A percentile compares a stretch with the other conserved stretches of the same genome.
These are phyloP conservation scores for Anomalospiza imberbis DNA, from an alignment of 2,797 vertebrate species.

Conservation along the genomic window DNA sequence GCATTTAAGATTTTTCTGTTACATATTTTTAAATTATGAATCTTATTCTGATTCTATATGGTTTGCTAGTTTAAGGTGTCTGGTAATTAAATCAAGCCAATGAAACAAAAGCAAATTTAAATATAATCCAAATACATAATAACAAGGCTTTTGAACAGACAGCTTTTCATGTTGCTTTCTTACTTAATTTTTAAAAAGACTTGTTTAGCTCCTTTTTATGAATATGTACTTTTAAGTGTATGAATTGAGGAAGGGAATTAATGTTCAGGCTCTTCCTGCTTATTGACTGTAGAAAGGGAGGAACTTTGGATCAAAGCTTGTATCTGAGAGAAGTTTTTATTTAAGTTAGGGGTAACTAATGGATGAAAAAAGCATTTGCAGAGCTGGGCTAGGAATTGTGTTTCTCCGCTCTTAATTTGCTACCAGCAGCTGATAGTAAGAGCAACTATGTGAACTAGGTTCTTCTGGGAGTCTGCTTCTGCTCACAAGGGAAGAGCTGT, in stretches of 20 bases:
- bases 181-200: not conserved
- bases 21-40: not conserved
- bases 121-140: not conserved
- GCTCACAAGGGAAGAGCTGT: not conserved
- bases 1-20: not conserved
- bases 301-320: not conserved
- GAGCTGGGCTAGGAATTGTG: accelerated
- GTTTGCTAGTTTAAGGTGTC: not conserved
- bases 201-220: not conserved
- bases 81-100: not conserved
- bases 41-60: not conserved
- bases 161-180: not conserved
- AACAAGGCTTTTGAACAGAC: not conserved
- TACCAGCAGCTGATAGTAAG: not conserved
- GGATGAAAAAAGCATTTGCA: not conserved
- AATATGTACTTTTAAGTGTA: not conserved
- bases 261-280: not conserved
- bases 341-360: not conserved
- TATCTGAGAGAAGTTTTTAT: not conserved
- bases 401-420: not conserved
- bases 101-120: not conserved
- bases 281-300: not conserved
- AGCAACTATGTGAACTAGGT: not conserved
- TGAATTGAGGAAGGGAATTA: not conserved
- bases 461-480: not conserved